phyloP scores from a whole-genome alignment of 2,888 invertebrate species.

The Tethea ocularis region DNA sequence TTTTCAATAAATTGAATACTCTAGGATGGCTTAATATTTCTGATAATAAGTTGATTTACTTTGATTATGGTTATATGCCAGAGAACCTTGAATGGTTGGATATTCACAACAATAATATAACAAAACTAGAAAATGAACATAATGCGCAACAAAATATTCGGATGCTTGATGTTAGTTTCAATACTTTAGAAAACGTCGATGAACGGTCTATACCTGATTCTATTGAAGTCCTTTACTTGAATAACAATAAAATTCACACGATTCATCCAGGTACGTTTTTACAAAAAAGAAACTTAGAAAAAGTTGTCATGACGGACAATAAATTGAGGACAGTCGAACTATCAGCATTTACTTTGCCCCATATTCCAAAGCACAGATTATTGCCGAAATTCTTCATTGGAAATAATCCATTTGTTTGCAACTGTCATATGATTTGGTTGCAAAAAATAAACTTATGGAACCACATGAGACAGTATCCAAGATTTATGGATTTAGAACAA shows the following conservation, averaged over 20 bases:
- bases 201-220: constrained; percentile 89
- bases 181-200: constrained; percentile 87
- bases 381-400: constrained; percentile 91
- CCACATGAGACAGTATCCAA: constrained; percentile 89
- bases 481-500: constrained; percentile 89
- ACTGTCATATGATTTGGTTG: constrained; percentile 95
- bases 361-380: constrained; percentile 86
- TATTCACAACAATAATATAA: constrained; percentile 90
- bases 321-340: constrained; percentile 88
- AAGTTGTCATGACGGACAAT: constrained; percentile 91
- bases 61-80: constrained; percentile 92
- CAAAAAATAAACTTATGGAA: constrained; percentile 90
- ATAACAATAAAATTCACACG: constrained; percentile 89
- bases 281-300: constrained; percentile 88
- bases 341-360: constrained; percentile 87
- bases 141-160: constrained; percentile 87
- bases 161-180: constrained; percentile 90
- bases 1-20: constrained; percentile 88
- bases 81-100: constrained; percentile 90
- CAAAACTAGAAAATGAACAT: constrained; percentile 89
- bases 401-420: constrained; percentile 93
- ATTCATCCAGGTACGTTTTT: constrained; percentile 89
- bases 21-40: constrained; percentile 92
- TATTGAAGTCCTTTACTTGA: constrained; percentile 88
- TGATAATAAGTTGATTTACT: constrained; percentile 89